Conservation (phyloP, 2,888 invertebrate species). For the Antitype chi region DNA sequence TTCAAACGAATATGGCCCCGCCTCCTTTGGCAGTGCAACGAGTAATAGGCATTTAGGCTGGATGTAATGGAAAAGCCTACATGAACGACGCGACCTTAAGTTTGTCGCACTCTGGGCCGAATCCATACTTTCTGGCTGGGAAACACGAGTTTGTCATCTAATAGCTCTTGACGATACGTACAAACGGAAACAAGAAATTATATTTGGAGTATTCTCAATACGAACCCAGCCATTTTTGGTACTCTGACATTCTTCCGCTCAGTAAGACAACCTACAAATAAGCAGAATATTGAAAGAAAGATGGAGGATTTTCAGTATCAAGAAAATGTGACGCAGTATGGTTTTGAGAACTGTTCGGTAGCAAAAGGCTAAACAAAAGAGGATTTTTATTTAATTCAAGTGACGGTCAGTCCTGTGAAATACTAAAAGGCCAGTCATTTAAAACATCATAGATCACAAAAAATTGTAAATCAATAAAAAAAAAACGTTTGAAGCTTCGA, state of each 20-base stretch:
- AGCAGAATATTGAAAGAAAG: not conserved
- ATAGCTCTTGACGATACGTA: not conserved
- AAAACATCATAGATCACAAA: not conserved
- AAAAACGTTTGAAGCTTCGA: too few species aligned
- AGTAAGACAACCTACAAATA: not conserved
- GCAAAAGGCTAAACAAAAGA: not conserved
- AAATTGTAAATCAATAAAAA: too few species aligned
- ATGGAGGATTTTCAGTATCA: not conserved
- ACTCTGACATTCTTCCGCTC: not conserved
- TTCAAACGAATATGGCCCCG: slow-evolving; percentile 36
- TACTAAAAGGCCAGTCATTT: not conserved
- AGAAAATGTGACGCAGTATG: not conserved
- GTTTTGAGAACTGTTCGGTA: not conserved
- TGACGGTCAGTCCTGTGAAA: not conserved
- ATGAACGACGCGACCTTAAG: not conserved
- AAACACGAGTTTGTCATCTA: too few species aligned
- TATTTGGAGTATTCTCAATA: not conserved
- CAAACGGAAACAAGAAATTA: not conserved
- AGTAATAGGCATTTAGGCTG: slow-evolving; percentile 39
- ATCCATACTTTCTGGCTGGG: not conserved
- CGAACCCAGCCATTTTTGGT: not conserved
- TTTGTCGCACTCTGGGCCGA: not conserved
- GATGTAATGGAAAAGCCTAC: slow-evolving; percentile 21
- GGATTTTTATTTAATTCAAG: not conserved
- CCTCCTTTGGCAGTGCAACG: slow-evolving; percentile 53